Evolutionary conservation across 1,140 invertebrate species (phyloP).

Genomic region (Sipha flava): DNA sequence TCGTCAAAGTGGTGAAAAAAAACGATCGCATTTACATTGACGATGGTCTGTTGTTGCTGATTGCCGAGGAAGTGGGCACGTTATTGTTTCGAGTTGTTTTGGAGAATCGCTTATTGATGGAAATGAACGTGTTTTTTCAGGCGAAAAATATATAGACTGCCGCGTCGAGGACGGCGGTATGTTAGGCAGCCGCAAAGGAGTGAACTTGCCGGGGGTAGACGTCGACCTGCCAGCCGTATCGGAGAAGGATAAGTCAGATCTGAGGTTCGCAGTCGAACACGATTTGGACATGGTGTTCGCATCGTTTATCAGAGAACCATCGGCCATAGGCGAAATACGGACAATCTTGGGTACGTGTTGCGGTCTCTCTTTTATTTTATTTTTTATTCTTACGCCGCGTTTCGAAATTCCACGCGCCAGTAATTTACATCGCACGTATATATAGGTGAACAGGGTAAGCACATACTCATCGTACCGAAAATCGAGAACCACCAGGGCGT

Average conservation of each 20-base stretch:
- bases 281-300: conserved; percentile 97
- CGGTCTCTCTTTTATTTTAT: too few species aligned
- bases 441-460: conserved; percentile 76
- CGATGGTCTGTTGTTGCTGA: conserved; percentile 92
- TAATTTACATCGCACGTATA: background rate
- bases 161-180: conserved; percentile 92
- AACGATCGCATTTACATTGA: conserved; percentile 89
- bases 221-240: conserved; percentile 97
- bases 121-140: conserved; percentile 42
- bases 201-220: conserved; percentile 87
- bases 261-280: conserved; percentile 90
- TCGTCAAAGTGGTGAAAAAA: conserved; percentile 81
- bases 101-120: too few species aligned
- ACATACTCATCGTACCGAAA: conserved; percentile 92
- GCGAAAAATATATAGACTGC: conserved; percentile 54
- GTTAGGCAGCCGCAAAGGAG: conserved; percentile 89
- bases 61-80: conserved; percentile 64
- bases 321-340: conserved; percentile 80
- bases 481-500: conserved; percentile 97
- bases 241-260: conserved; percentile 92
- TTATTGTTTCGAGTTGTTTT: conserved; percentile 35
- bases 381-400: too few species aligned
- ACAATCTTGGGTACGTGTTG: conserved; percentile 61
- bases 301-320: conserved; percentile 92
- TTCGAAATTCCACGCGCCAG: too few species aligned